Conservation (phyloP, 2,113 vertebrate species). For the Bos indicus region DNA sequence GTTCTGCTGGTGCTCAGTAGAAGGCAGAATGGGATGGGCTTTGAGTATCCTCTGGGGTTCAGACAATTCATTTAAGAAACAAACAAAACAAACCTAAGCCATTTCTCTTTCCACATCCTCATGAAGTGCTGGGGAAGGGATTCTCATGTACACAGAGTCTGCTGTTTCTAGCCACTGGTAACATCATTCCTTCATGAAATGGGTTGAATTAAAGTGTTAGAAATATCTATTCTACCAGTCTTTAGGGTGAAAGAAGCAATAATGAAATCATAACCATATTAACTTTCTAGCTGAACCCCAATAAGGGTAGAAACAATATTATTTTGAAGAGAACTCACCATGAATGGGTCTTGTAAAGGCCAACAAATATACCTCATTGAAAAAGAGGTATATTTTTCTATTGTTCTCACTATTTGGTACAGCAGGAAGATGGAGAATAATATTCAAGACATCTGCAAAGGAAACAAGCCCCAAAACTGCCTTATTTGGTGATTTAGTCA, state of each 20-base stretch:
- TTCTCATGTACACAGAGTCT: background rate
- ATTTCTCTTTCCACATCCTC: background rate
- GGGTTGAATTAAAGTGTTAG: background rate
- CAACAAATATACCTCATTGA: background rate
- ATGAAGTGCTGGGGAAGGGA: background rate
- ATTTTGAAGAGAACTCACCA: background rate
- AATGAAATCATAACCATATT: background rate
- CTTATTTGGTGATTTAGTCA: constrained; percentile 14
- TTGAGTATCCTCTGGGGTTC: background rate
- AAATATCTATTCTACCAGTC: background rate
- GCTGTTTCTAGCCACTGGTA: background rate
- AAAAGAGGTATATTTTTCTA: background rate
- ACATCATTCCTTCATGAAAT: background rate
- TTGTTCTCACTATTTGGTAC: background rate
- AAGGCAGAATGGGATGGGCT: background rate
- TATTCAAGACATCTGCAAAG: constrained; percentile 25
- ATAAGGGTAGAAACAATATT: background rate
- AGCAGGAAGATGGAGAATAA: constrained; percentile 39
- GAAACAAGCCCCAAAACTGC: background rate
- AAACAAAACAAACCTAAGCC: background rate
- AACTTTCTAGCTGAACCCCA: background rate
- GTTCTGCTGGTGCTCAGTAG: background rate
- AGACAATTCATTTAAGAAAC: background rate
- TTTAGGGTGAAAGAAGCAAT: background rate
- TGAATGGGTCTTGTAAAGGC: background rate